These are phyloP conservation scores for Brienomyrus brachyistius DNA, from an alignment of 2,113 vertebrate genomes.

Conservation along the genomic window DNA sequence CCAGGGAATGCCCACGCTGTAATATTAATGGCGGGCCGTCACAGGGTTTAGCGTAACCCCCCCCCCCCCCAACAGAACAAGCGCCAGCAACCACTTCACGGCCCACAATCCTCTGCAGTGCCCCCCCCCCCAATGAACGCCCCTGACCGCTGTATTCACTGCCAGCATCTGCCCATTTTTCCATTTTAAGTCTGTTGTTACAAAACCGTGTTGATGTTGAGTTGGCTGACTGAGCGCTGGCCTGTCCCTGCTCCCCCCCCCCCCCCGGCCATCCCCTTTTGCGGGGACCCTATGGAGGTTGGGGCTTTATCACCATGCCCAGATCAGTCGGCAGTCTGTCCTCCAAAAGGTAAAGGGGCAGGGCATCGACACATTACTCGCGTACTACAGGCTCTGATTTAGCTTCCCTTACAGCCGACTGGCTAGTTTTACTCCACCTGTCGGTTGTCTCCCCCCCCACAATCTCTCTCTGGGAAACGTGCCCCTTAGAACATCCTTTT, in stretches of 20 bases:
- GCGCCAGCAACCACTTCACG: neutral
- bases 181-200: neutral
- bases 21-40: conserved; percentile 60
- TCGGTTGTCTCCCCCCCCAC: neutral
- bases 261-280: neutral
- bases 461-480: neutral
- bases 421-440: neutral
- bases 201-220: neutral
- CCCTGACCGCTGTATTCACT: neutral
- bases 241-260: neutral
- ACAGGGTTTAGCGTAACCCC: conserved; percentile 41
- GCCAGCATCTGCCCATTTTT: neutral
- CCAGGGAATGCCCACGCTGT: conserved; percentile 50
- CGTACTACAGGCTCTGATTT: neutral
- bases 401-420: neutral
- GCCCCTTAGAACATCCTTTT: neutral
- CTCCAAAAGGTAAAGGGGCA: neutral
- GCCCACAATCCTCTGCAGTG: neutral
- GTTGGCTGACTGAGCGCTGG: neutral
- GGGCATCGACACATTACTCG: neutral
- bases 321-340: neutral
- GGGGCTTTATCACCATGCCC: neutral
- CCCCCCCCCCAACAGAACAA: conserved; percentile 25
- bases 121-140: neutral
- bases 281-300: neutral